phyloP scores from a whole-genome alignment of 2,113 vertebrate species.

The Rostratula benghalensis region DNA sequence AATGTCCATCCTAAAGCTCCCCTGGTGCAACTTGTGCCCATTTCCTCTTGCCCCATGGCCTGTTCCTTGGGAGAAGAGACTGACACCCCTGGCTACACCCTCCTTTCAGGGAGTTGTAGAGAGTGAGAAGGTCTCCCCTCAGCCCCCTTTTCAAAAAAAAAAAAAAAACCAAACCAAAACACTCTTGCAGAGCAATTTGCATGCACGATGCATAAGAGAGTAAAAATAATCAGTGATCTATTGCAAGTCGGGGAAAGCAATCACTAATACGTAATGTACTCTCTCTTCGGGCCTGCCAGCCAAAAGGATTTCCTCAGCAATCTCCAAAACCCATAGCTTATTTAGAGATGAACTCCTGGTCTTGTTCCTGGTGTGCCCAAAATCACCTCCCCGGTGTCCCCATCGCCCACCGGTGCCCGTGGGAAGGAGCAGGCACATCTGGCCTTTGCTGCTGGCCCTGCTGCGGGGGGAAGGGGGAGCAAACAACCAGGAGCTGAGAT shows the following conservation, averaged over 20 bases:
- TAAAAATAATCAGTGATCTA: not conserved
- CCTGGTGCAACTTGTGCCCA: too few species aligned
- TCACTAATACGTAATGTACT: not conserved
- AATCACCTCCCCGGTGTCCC: not conserved
- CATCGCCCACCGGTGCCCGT: rapidly evolving
- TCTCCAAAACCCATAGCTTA: not conserved
- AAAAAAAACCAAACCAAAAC: too few species aligned
- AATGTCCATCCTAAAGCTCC: too few species aligned
- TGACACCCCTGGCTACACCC: too few species aligned
- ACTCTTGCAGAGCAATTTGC: not conserved
- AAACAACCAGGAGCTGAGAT: not conserved
- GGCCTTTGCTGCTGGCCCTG: too few species aligned
- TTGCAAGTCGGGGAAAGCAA: not conserved
- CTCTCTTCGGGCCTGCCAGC: not conserved
- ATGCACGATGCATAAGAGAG: not conserved
- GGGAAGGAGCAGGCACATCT: not conserved
- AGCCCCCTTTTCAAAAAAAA: too few species aligned
- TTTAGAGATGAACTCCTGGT: not conserved
- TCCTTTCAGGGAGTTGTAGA: too few species aligned
- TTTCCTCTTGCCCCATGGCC: too few species aligned
- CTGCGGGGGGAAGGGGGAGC: not conserved
- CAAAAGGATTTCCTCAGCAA: not conserved
- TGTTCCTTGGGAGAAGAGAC: too few species aligned
- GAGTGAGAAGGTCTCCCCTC: too few species aligned
- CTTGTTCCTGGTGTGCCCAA: not conserved